These are phyloP conservation scores for Microctonus aethiopoides DNA, from an alignment of 2,888 invertebrate genomes.

Conservation along the genomic window DNA sequence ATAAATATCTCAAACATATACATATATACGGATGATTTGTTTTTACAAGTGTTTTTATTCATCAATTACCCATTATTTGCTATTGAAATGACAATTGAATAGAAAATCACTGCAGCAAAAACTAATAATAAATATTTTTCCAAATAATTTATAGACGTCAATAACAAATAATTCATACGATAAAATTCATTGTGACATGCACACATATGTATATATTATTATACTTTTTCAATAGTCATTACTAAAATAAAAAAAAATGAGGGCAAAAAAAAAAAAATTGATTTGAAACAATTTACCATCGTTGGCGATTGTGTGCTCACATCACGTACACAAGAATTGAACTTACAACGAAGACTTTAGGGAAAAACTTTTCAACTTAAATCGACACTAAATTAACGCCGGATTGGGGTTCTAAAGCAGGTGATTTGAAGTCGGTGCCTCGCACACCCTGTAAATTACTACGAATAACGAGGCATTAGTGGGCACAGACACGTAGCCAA, in stretches of 20 bases:
- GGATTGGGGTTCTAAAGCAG: conserved; percentile 50
- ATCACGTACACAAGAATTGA: conserved; percentile 25
- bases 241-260: too few relatives aligned
- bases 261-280: not conserved
- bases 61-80: conserved; percentile 1
- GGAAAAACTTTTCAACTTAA: conserved; percentile 39
- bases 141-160: too few relatives aligned
- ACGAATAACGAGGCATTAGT: conserved; percentile 52
- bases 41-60: conserved; percentile 42
- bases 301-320: conserved; percentile 6
- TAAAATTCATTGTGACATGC: too few relatives aligned
- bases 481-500: conserved; percentile 49
- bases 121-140: too few relatives aligned
- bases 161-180: too few relatives aligned
- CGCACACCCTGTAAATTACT: conserved; percentile 47
- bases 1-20: conserved; percentile 48
- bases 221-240: too few relatives aligned
- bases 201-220: too few relatives aligned
- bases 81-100: not conserved
- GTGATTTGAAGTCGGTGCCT: conserved; percentile 49
- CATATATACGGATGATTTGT: too few relatives aligned
- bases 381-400: conserved; percentile 44
- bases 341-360: conserved; percentile 31
- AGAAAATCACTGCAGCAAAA: not conserved
- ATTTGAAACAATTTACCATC: conserved; percentile 17